These are phyloP conservation scores for Acleris sparsana DNA, from an alignment of 2,888 invertebrate genomes.

Conservation along the genomic window DNA sequence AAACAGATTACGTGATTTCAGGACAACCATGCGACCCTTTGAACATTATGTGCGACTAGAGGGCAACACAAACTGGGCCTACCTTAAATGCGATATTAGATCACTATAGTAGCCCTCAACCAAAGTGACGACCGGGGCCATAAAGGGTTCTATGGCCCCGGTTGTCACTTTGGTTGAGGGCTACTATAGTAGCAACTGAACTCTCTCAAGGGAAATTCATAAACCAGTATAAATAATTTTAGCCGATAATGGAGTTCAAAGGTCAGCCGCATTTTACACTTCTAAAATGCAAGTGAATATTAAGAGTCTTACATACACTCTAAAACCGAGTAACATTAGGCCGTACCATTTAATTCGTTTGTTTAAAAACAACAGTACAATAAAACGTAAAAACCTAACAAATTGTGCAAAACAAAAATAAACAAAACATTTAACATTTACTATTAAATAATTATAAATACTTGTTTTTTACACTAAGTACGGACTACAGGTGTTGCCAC, in stretches of 20 bases:
- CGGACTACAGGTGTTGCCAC: conserved; percentile 37
- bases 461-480: conserved; percentile 50
- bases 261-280: conserved; percentile 15
- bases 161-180: no score
- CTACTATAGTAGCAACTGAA: no score
- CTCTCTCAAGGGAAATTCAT: no score
- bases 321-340: conserved; percentile 47
- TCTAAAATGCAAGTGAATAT: conserved; percentile 11
- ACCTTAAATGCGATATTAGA: no score
- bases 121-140: no score
- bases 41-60: no score
- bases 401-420: conserved; percentile 55
- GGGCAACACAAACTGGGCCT: no score
- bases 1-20: no score
- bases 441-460: conserved; percentile 42
- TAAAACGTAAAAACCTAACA: conserved; percentile 40
- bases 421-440: conserved; percentile 45
- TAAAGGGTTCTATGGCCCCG: no score
- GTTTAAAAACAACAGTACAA: conserved; percentile 3
- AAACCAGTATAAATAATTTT: neutral
- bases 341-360: conserved; percentile 38
- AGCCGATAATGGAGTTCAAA: neutral
- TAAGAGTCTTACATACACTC: conserved; percentile 20
- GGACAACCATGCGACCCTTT: no score
- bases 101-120: no score